These are phyloP conservation scores for Zeus faber DNA, from an alignment of 2,113 vertebrate genomes.

Conservation along the genomic window DNA sequence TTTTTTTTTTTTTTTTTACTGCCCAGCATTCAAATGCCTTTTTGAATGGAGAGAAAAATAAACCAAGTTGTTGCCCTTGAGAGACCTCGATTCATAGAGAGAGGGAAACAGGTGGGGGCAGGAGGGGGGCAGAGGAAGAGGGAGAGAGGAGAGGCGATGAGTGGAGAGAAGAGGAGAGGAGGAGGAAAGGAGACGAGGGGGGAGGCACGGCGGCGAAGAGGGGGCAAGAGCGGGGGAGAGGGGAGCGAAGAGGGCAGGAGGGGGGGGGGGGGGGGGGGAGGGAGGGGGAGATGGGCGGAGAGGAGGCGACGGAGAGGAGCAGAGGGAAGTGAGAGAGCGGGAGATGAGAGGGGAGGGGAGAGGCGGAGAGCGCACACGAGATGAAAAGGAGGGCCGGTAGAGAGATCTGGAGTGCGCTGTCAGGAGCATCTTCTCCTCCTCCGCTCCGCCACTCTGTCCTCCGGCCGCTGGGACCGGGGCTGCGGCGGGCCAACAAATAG, in stretches of 20 bases:
- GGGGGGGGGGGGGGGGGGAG: no score
- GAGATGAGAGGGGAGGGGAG: neutral
- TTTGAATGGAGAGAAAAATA: no score
- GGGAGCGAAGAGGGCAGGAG: no score
- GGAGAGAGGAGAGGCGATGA: neutral
- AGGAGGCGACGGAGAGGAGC: no score
- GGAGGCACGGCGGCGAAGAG: no score
- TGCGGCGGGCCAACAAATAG: slow-evolving; percentile 35
- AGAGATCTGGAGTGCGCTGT: slow-evolving; percentile 2
- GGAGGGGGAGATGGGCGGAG: no score
- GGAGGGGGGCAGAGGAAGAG: neutral
- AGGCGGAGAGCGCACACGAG: neutral
- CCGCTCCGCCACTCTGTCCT: slow-evolving; percentile 19
- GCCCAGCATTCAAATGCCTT: no score
- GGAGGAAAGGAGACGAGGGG: no score
- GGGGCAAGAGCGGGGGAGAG: no score
- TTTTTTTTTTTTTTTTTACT: no score
- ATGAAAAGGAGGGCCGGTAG: neutral
- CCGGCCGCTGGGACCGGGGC: slow-evolving; percentile 22
- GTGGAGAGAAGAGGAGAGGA: neutral
- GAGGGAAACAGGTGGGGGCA: neutral
- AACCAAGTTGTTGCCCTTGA: no score
- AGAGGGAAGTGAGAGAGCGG: no score
- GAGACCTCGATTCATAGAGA: neutral
- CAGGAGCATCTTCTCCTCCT: slow-evolving; percentile 10